Base-by-base conservation (phyloP, 1,140 invertebrate species). In the Macrosteles quadrilineatus region DNA sequence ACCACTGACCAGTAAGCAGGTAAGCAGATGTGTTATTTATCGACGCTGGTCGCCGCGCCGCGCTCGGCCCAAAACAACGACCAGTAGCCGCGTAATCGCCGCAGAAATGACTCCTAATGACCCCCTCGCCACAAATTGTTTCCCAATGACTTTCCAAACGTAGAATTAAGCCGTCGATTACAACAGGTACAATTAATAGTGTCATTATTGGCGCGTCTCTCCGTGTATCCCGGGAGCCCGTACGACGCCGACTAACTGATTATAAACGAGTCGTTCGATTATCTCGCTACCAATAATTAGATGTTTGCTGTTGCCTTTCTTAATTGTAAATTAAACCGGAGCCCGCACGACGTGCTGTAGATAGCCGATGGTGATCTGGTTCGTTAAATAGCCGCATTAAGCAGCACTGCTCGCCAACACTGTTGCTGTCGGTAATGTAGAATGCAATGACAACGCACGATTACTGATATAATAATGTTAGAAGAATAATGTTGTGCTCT, bases 111-210 rank as follows among this genome's bases (percentile, higher is more conserved):
- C 55, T 21, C 55, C 27, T 59, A 59, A 59, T 59, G 27, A 59
- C 23, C 55, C 9, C 21, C 27, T 29, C 23, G 55, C 55, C 55
- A 59, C 55, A 59, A 59, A 59, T 59, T 59, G 55, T 59, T 59
- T 59, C 55, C 47, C 14, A 50, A 50, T 50, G 47, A 50, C 47
- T 50, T 21, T 50, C 47, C 55, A 59, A 59, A 59, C 55, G 55
- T 59, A 59, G 55, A 59, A 59, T 59, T 59, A 59, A 59, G 55
- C 55, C 55, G 55, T 59, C 55, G 23, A 59, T 59, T 59, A 59
- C 55, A 25, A 30, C 12, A 14, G n/a, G 11, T 21, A 59, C 21
- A 30, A 59, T 59, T 59, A 59, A 59, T 59, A 59, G 23, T 19
- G 47, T 11, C 47, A 50, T 50, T 50, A 50, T 50, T 21, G 47